phyloP scores from a whole-genome alignment of 2,113 vertebrate genomes.

The Tichodroma muraria region DNA sequence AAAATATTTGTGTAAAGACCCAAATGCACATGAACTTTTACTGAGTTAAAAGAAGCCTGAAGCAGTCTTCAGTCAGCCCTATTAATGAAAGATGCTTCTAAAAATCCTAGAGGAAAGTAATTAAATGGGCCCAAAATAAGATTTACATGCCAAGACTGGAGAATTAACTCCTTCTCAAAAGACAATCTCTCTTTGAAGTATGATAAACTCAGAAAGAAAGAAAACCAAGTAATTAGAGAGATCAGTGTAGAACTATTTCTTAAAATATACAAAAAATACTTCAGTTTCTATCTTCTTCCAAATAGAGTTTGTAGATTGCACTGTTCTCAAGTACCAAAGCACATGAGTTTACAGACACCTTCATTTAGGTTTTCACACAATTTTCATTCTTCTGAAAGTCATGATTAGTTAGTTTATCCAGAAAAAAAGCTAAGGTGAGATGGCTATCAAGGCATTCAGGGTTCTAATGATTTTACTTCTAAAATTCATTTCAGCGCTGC shows the following conservation, averaged over 20 bases:
- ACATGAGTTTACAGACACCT: background rate
- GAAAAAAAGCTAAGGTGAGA: background rate
- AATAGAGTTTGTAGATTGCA: background rate
- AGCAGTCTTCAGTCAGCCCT: background rate
- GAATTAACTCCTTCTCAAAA: background rate
- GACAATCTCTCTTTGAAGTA: background rate
- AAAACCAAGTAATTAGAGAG: background rate
- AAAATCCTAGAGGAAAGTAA: background rate
- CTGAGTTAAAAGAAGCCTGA: background rate
- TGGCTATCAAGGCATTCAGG: slow-evolving; percentile 21
- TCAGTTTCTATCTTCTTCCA: background rate
- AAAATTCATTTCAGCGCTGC: slow-evolving; percentile 22
- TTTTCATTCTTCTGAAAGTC: background rate
- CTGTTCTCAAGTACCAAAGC: background rate
- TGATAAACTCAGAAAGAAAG: background rate
- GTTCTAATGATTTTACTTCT: background rate
- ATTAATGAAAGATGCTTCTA: background rate
- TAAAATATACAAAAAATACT: background rate
- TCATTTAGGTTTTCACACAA: background rate
- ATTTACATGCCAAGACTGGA: background rate
- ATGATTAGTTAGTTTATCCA: background rate
- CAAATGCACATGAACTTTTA: background rate
- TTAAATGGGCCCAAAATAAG: background rate
- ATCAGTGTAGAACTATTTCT: background rate
- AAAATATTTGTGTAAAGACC: background rate